Conservation (phyloP, 37 sponge, comb jelly and placozoan species). For the Halichondria panicea region DNA sequence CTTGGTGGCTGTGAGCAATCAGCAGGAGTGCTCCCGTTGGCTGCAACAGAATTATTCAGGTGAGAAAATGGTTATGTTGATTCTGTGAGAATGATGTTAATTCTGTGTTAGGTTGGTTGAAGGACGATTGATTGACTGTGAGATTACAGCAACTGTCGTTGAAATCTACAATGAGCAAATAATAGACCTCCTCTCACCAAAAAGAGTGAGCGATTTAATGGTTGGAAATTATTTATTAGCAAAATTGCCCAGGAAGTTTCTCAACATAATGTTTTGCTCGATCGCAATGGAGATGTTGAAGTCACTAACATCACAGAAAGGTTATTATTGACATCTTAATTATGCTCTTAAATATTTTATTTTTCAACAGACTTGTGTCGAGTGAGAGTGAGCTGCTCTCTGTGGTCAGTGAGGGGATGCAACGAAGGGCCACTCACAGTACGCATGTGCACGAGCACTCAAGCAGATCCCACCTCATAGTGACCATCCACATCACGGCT, state of each 20-base stretch:
- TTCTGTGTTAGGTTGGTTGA: constrained; percentile 36
- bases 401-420: constrained; percentile 30
- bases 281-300: background rate
- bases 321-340: background rate
- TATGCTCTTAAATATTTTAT: background rate
- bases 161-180: constrained; percentile 72
- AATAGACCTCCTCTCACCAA: constrained; percentile 36
- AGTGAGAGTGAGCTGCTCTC: background rate
- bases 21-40: constrained; percentile 55
- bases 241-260: background rate
- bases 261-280: background rate
- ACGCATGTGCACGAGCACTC: constrained; percentile 61
- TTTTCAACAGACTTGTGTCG: background rate
- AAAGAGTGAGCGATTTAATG: background rate
- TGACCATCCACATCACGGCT: constrained; percentile 46
- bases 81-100: background rate
- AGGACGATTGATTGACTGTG: constrained; percentile 7
- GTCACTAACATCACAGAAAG: constrained; percentile 15
- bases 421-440: constrained; percentile 40
- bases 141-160: constrained; percentile 41
- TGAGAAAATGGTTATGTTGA: background rate
- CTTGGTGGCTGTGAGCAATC: constrained; percentile 3
- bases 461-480: constrained; percentile 73
- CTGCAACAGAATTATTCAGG: constrained; percentile 64
- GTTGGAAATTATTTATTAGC: too few relatives aligned